A percentile compares a stretch with the other conserved stretches of the same genome.
These are phyloP conservation scores for Hypolimnas misippus DNA, from an alignment of 2,888 invertebrate species.

Conservation along the genomic window DNA sequence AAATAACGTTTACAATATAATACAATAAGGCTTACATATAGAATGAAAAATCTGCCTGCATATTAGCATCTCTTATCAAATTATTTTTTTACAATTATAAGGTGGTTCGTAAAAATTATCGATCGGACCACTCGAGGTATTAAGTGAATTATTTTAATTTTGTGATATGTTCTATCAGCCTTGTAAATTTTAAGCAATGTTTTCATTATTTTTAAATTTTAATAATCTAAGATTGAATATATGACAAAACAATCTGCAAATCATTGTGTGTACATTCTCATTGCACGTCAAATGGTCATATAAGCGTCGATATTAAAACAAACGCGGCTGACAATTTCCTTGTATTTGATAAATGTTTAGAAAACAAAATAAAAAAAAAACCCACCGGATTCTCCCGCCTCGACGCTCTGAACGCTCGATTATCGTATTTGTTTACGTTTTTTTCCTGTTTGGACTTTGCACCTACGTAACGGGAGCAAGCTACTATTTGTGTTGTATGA, in stretches of 20 bases:
- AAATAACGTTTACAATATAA: no score
- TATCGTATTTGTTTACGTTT: constrained; percentile 64
- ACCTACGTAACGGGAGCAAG: constrained; percentile 41
- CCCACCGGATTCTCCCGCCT: constrained; percentile 65
- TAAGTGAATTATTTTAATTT: neutral
- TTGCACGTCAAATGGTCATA: constrained; percentile 5
- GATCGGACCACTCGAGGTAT: neutral
- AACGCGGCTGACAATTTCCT: constrained; percentile 39
- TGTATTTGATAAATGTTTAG: constrained; percentile 36
- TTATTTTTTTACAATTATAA: neutral
- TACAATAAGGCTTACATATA: no score
- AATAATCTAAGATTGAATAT: neutral
- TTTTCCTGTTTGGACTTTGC: constrained; percentile 50
- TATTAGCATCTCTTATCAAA: neutral
- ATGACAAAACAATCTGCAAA: neutral
- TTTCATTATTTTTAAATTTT: neutral
- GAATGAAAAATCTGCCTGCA: neutral
- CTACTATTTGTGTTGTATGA: constrained; percentile 33
- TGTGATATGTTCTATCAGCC: neutral
- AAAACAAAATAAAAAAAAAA: constrained; percentile 59
- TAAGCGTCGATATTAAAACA: constrained; percentile 38
- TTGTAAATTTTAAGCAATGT: neutral
- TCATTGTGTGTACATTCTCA: neutral
- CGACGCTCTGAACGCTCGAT: constrained; percentile 57
- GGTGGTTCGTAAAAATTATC: neutral